Evolutionary conservation across 2,113 vertebrate species (phyloP), one percentile per base, ranked within the genome.

Genomic region (Perognathus longimembris): DNA sequence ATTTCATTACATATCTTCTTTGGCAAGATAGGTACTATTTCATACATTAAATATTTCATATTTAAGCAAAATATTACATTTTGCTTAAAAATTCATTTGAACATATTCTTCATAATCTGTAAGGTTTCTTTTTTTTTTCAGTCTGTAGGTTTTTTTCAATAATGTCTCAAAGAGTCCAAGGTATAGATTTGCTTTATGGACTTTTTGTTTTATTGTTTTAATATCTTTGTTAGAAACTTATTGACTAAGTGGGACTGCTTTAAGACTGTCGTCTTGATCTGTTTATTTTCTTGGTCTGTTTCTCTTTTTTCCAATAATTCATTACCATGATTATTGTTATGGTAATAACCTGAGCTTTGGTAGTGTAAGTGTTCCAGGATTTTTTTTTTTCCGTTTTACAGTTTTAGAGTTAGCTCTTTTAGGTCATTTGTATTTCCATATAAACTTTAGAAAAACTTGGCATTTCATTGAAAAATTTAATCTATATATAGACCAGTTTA

Each of bases 281-380:
- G 40, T 90, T 11, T 79, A 2, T 66, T 84, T 17, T 84, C 14
- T 71, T 36, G 28, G 57, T 74, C 20, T 85, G 42, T 82, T 28
- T 79, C 18, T 63, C 61, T 57, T 90, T 71, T 64, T 71, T 67
- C 24, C 45, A 63, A 3, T 79, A 74, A 15, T 5, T 32, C 32
- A 59, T 50, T 90, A 7, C n/a, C 5, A 3, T 75, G 17, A 84
- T 71, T 86, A 86, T 10, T 59, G 15, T 86, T 42, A n/a, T 63
- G 85, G 89, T 85, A 40, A 82, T 85, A 86, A 61, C 59, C 71
- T 76, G 64, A 66, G 86, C 30, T 93, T 85, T 82, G 7, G 32
- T 71, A 22, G 30, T 76, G 0, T 73, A 73, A 61, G 3, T 69
- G 8, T 7, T 76, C 24, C 18, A 50, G 59, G 81, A 82, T 82